Conservation (phyloP, 2,113 vertebrate species). For the Microtus richardsoni region DNA sequence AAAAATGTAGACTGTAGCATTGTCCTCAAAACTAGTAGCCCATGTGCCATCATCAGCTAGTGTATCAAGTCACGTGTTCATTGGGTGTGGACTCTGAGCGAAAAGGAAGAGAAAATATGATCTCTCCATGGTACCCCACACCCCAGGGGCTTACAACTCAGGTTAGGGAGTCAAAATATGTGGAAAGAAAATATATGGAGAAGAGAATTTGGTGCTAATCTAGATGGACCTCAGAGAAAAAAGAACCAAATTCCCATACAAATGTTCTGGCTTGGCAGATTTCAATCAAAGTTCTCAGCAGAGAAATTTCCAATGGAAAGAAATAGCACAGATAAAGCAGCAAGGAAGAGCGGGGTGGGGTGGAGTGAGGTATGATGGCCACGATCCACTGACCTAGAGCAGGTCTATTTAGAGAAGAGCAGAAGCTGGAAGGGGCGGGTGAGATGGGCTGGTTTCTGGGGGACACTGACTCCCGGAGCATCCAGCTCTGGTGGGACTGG, state of each 20-base stretch:
- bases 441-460: no score
- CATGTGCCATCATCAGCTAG: background rate
- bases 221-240: conserved; percentile 38
- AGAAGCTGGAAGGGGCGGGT: background rate
- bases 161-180: background rate
- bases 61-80: background rate
- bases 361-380: background rate
- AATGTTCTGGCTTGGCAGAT: conserved; percentile 8
- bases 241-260: background rate
- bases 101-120: background rate
- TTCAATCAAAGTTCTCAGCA: background rate
- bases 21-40: background rate
- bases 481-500: background rate
- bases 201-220: conserved; percentile 38
- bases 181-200: background rate
- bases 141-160: background rate
- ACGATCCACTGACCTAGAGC: background rate
- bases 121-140: background rate
- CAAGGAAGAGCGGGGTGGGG: background rate
- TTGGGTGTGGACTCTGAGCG: background rate
- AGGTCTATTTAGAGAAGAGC: background rate
- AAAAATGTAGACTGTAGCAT: background rate
- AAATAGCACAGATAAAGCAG: background rate
- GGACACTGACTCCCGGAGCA: background rate
- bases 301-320: background rate